A percentile compares a stretch with the other conserved stretches of the same genome.
Conservation (phyloP, 2,888 invertebrate genomes). For the Geophilus truncorum region DNA sequence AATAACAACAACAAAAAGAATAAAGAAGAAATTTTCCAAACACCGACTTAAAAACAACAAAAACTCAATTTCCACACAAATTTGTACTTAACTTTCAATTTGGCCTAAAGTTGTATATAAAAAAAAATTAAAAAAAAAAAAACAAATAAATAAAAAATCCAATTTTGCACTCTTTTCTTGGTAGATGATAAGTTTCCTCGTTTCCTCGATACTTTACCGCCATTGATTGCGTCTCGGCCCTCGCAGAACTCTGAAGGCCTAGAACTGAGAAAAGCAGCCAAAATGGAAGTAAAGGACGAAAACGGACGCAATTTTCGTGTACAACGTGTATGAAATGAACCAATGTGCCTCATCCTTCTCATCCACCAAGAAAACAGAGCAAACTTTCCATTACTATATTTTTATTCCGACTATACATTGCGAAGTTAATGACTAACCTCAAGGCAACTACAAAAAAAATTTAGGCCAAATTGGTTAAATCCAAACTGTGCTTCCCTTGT, state of each 20-base stretch:
- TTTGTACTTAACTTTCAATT: background rate
- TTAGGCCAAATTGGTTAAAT: background rate
- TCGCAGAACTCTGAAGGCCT: background rate
- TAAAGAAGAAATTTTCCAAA: slow-evolving; percentile 22
- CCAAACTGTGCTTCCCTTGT: background rate
- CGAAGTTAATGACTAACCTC: background rate
- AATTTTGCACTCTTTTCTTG: background rate
- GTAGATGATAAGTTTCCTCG: background rate
- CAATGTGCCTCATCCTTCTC: background rate
- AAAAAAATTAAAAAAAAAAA: background rate
- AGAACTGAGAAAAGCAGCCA: background rate
- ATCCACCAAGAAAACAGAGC: background rate
- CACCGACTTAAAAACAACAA: background rate
- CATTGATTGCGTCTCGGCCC: background rate
- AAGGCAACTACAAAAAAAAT: background rate
- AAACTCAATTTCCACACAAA: background rate
- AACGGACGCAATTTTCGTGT: background rate
- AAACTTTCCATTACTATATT: background rate
- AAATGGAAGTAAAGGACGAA: background rate
- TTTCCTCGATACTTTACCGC: background rate
- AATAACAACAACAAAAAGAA: slow-evolving; percentile 37
- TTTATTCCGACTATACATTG: background rate
- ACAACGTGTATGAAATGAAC: background rate
- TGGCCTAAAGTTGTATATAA: background rate
- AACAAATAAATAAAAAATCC: background rate